These are phyloP conservation scores for Anas platyrhynchos DNA, from an alignment of 2,113 vertebrate genomes.

Conservation along the genomic window DNA sequence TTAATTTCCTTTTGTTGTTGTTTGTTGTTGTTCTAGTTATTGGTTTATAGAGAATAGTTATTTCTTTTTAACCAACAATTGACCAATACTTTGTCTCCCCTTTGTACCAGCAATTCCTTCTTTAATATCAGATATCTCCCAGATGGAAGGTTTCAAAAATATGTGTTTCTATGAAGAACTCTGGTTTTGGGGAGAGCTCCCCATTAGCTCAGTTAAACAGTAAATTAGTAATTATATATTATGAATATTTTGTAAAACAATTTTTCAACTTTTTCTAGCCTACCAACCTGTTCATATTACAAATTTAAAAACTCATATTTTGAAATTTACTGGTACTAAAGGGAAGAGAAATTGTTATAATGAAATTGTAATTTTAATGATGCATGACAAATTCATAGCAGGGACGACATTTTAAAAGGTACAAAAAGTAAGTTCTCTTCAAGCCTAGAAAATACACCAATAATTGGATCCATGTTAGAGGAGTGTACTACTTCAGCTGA, in stretches of 20 bases:
- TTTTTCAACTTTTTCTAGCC: neutral
- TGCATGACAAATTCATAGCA: neutral
- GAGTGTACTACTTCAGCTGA: neutral
- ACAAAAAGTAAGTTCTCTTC: neutral
- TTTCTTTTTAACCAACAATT: neutral
- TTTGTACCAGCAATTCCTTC: neutral
- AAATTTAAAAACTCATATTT: neutral
- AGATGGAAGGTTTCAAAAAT: neutral
- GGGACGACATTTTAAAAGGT: neutral
- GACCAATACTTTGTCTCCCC: neutral
- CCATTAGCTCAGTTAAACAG: neutral
- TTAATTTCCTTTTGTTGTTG: neutral
- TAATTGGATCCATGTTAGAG: neutral
- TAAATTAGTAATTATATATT: neutral
- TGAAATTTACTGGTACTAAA: neutral
- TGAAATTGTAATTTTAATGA: neutral
- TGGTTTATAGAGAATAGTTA: neutral
- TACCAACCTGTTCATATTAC: neutral
- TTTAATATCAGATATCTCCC: neutral
- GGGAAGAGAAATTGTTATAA: neutral
- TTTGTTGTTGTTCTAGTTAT: neutral
- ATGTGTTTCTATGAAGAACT: neutral
- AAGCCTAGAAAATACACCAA: neutral
- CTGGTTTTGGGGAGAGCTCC: neutral
- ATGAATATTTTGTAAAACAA: neutral